A percentile compares a stretch with the other conserved stretches of the same genome.
Evolutionary conservation across 2,888 invertebrate species (phyloP).

Genomic region (Tenthredo notha): DNA sequence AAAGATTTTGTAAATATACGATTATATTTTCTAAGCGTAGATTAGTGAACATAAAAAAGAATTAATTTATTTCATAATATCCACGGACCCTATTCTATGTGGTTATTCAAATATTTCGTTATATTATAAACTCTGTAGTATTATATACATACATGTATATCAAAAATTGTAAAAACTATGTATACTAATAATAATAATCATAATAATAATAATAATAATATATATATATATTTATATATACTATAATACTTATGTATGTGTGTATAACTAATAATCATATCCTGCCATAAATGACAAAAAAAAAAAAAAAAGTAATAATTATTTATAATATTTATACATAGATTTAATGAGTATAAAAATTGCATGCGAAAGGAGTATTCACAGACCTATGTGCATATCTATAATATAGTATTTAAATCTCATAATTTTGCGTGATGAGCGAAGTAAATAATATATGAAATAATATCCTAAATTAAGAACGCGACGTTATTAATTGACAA

Average conservation of each 20-base stretch:
- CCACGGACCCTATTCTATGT: not conserved
- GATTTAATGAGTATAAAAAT: not conserved
- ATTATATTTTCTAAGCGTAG: conserved; percentile 28
- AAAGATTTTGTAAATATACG: not conserved
- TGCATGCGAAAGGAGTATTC: not conserved
- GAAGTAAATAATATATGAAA: not conserved
- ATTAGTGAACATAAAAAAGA: not conserved
- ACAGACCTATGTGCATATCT: not conserved
- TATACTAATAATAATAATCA: not conserved
- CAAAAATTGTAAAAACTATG: not conserved
- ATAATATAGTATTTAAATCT: not conserved
- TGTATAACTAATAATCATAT: conserved; percentile 2
- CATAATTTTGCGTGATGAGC: not conserved
- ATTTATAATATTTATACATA: not conserved
- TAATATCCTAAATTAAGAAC: conserved; percentile 3
- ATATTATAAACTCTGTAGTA: not conserved
- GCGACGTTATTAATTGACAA: conserved; percentile 32
- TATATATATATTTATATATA: no score
- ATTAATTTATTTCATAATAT: conserved; percentile 32
- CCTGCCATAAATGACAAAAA: not conserved
- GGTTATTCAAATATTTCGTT: not conserved
- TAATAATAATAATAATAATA: no score
- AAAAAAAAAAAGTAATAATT: not conserved
- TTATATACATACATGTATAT: not conserved
- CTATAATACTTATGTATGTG: not conserved